Evolutionary conservation across 2,113 vertebrate genomes (phyloP), one percentile per base, ranked within the genome.

Genomic region (Acinonyx jubatus): DNA sequence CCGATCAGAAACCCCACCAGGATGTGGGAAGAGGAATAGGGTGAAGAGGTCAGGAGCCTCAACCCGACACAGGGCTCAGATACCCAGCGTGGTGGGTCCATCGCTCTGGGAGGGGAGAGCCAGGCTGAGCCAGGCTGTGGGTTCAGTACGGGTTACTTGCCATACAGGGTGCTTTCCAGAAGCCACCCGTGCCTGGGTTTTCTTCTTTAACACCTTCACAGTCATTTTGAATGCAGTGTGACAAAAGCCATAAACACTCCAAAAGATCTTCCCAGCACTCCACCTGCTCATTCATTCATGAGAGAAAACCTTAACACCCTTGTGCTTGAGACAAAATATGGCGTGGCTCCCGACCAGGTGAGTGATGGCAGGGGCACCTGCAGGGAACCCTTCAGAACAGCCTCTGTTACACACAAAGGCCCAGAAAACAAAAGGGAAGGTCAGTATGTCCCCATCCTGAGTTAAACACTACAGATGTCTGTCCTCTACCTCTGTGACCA

Each of bases 41-140:
- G 19, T 1, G 13, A 63, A 11, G 80, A 7, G 52, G 27, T 18
- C 6, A 7, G 48, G 38, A 36, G 12, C 31, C 65, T 55, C 36
- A 36, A n/a, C 31, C 1, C 16, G 0, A 6, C 27, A 6, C 5
- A 0, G 1, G 11, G 2, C 33, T 19, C 57, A 10, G 5, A 48
- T 3, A 4, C 68, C 50, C 33, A 18, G 16, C 0, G 0, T 19
- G 38, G 8, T 38, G 10, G 7, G 14, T 0, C 18, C 3, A 0
- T 27, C 13, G 11, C 38, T 55, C 41, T 7, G 0, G 19, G 11
- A 18, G 36, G 1, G 16, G 15, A 18, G 21, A 48, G 18, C n/a
- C 11, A 4, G 52, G 83, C 57, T 8, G 21, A 21, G 57, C 14
- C 23, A 2, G 33, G 45, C 48, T 2, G 18, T 10, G 1, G 6